A percentile compares a stretch with the other conserved stretches of the same genome.
Conservation (phyloP, 2,888 invertebrate species). For the Taenaris catops region DNA sequence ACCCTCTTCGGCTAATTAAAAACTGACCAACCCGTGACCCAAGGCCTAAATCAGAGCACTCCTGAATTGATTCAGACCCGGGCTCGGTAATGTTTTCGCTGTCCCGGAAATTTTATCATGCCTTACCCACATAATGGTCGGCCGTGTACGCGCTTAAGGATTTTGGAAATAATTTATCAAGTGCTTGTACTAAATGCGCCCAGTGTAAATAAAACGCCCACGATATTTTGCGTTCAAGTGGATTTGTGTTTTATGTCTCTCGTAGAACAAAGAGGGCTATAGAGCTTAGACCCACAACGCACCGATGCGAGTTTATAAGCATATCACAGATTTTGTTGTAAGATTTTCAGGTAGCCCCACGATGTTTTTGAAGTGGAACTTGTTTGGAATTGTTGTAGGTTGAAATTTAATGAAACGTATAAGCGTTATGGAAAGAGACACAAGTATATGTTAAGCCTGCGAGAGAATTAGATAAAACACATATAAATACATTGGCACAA, state of each 20-base stretch:
- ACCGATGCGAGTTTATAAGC: no score
- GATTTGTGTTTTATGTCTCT: conserved; percentile 5
- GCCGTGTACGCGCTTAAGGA: conserved; percentile 19
- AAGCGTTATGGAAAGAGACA: no score
- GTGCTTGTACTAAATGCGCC: conserved; percentile 11
- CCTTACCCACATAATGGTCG: conserved; percentile 20
- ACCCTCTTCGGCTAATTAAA: conserved; percentile 57
- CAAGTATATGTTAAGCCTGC: no score
- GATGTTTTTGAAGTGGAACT: no score
- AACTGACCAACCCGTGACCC: conserved; percentile 31
- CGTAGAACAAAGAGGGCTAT: no score
- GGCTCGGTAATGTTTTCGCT: conserved; percentile 19
- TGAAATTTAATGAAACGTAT: no score
- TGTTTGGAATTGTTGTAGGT: no score
- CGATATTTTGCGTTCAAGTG: not conserved
- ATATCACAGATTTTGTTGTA: no score
- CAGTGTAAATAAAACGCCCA: conserved; percentile 7
- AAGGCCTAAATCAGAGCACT: conserved; percentile 23
- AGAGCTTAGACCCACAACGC: no score
- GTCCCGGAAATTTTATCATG: conserved; percentile 22
- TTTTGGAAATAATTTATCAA: conserved; percentile 20
- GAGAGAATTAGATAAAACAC: no score
- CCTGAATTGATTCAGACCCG: conserved; percentile 25
- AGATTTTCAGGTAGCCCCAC: no score
- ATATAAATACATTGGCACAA: no score